Percentiles rank a stretch among this genome's conserved stretches.
Evolutionary conservation across 2,797 vertebrate genomes (phyloP).

Genomic region (Eutrigla gurnardus): DNA sequence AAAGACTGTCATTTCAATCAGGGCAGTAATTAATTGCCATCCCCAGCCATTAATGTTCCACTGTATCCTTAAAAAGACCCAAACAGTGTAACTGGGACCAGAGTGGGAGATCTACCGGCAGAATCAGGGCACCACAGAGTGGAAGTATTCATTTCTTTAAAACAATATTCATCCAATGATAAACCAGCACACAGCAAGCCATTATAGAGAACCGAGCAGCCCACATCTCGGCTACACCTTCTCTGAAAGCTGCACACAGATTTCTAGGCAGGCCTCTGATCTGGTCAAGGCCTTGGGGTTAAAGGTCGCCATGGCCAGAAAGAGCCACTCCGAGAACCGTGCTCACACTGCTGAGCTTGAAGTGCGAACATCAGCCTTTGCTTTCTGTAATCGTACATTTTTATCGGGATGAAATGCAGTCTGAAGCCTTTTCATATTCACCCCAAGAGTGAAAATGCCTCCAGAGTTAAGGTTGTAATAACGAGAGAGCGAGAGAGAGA

Average conservation of each 20-base stretch:
- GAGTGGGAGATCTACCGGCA: neutral
- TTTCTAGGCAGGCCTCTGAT: conserved; percentile 42
- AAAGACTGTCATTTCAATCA: conserved; percentile 17
- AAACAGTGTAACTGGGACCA: conserved; percentile 7
- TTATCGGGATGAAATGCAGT: conserved; percentile 18
- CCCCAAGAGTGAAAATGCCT: conserved; percentile 3
- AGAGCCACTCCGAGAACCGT: conserved; percentile 52
- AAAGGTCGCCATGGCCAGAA: conserved; percentile 58
- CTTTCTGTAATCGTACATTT: conserved; percentile 31
- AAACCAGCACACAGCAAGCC: conserved; percentile 35
- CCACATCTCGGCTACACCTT: conserved; percentile 44
- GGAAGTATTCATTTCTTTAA: conserved; percentile 19
- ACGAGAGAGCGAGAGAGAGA: conserved; percentile 1
- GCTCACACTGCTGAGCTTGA: conserved; percentile 14
- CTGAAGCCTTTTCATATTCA: neutral
- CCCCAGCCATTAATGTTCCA: conserved; percentile 2
- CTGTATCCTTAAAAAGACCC: conserved; percentile 17
- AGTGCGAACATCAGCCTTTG: neutral
- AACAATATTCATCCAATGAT: conserved; percentile 19
- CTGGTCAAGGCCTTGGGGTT: conserved; percentile 44
- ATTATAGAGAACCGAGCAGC: conserved; percentile 37
- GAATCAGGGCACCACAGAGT: conserved; percentile 33
- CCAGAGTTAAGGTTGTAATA: neutral
- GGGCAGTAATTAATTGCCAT: conserved; percentile 27
- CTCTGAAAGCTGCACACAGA: conserved; percentile 45